phyloP scores from a whole-genome alignment of 2,113 vertebrate species.

The Chrysemys picta region DNA sequence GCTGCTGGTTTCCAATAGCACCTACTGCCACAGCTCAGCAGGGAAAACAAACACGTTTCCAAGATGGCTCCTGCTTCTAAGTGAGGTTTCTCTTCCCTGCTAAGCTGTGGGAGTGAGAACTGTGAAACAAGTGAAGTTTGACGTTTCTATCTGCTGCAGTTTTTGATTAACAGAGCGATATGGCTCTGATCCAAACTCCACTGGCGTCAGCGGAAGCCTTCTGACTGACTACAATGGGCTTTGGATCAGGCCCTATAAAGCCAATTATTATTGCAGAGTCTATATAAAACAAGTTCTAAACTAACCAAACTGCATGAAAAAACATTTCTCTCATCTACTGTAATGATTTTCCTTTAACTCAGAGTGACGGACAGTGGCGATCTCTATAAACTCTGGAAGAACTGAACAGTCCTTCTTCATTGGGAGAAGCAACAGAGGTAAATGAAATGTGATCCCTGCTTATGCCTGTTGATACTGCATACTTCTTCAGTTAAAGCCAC shows the following conservation, averaged over 20 bases:
- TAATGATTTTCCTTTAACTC: not conserved
- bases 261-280: not conserved
- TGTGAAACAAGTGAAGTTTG: not conserved
- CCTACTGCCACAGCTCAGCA: not conserved
- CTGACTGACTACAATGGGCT: not conserved
- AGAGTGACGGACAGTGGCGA: not conserved
- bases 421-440: slow-evolving; percentile 76
- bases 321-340: not conserved
- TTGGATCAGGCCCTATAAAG: not conserved
- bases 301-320: not conserved
- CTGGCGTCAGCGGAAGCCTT: not conserved
- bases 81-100: not conserved
- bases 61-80: not conserved
- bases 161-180: not conserved
- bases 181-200: not conserved
- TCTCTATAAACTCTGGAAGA: slow-evolving; percentile 33
- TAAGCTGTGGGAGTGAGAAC: not conserved
- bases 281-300: not conserved
- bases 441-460: slow-evolving; percentile 75
- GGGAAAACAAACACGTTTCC: not conserved
- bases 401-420: slow-evolving; percentile 60
- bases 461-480: slow-evolving; percentile 81
- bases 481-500: slow-evolving; percentile 77
- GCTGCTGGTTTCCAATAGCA: not conserved
- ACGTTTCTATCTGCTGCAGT: not conserved